Conservation (phyloP, 2,797 vertebrate genomes). For the Enteromius unitaeniatus region DNA sequence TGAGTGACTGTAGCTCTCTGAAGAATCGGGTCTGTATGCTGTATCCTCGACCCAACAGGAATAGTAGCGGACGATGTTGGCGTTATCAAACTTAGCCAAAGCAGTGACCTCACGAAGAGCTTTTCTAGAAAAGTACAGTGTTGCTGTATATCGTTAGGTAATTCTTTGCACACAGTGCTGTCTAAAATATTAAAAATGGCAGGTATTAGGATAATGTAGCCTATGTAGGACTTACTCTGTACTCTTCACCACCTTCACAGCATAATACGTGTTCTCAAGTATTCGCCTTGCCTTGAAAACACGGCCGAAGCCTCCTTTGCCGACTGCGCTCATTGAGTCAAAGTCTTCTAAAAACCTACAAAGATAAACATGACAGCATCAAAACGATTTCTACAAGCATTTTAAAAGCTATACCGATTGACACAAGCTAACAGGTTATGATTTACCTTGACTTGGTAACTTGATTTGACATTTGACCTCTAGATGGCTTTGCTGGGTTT, state of each 20-base stretch:
- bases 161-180: neutral
- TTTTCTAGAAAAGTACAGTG: slow-evolving; percentile 65
- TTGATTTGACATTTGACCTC: slow-evolving; percentile 9
- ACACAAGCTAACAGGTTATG: no score
- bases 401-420: neutral
- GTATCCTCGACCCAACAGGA: slow-evolving; percentile 70
- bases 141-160: neutral
- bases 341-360: slow-evolving; percentile 73
- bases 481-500: neutral
- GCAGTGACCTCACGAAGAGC: slow-evolving; percentile 68
- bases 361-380: neutral
- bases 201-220: neutral
- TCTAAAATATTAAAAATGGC: neutral
- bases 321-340: slow-evolving; percentile 64
- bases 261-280: slow-evolving; percentile 61
- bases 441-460: slow-evolving; percentile 61
- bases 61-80: slow-evolving; percentile 79
- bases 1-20: slow-evolving; percentile 64
- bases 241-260: slow-evolving; percentile 75
- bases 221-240: slow-evolving; percentile 65
- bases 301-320: slow-evolving; percentile 72
- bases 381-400: neutral
- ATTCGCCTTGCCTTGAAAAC: slow-evolving; percentile 74
- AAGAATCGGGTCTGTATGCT: slow-evolving; percentile 54
- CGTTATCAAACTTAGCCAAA: slow-evolving; percentile 69